Evolutionary conservation across 2,888 invertebrate species (phyloP).

Genomic region (Agrochola macilenta): DNA sequence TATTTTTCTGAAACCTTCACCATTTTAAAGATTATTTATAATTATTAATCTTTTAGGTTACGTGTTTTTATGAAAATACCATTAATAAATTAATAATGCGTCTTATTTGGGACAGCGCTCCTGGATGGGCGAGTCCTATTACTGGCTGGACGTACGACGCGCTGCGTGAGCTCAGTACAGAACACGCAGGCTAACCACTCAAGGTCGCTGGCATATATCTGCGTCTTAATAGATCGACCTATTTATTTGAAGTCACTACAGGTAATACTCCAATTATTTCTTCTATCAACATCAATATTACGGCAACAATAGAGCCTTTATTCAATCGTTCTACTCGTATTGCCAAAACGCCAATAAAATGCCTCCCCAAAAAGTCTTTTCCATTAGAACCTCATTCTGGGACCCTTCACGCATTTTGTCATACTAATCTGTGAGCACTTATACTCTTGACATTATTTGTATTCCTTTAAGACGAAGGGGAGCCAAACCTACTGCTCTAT

Average conservation of each 20-base stretch:
- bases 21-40: no score
- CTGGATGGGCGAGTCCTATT: no score
- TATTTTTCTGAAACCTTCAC: no score
- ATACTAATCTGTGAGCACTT: constrained; percentile 24
- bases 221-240: background rate
- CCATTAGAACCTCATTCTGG: constrained; percentile 35
- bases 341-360: constrained; percentile 17
- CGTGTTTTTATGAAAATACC: no score
- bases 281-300: background rate
- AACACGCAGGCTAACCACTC: no score
- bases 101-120: no score
- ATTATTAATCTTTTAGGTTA: no score
- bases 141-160: no score
- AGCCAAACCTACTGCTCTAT: constrained; percentile 23
- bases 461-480: constrained; percentile 43
- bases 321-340: background rate
- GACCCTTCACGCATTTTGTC: constrained; percentile 29
- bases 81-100: no score
- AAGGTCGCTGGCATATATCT: no score
- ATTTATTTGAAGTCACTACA: background rate
- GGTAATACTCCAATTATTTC: background rate
- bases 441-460: constrained; percentile 5
- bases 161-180: no score
- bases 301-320: background rate
- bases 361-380: constrained; percentile 5